A percentile compares a stretch with the other conserved stretches of the same genome.
phyloP scores from a whole-genome alignment of 2,113 vertebrate species.

The Morone chrysops region DNA sequence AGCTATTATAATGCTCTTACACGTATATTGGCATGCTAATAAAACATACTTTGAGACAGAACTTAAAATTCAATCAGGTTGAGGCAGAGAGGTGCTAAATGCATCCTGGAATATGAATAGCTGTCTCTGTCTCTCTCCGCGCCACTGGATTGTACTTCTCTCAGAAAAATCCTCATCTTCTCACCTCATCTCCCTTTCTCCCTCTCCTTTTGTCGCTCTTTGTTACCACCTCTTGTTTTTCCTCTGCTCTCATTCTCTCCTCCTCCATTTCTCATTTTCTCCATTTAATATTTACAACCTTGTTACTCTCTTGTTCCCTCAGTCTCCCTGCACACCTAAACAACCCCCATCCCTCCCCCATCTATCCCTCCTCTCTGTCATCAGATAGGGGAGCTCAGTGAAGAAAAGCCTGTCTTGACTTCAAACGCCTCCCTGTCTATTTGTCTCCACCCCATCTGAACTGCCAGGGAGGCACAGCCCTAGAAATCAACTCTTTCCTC shows the following conservation, averaged over 20 bases:
- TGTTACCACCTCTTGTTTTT: conserved; percentile 46
- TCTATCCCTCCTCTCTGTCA: conserved; percentile 55
- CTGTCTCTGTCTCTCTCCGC: conserved; percentile 13
- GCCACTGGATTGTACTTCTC: conserved; percentile 4
- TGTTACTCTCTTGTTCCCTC: conserved; percentile 47
- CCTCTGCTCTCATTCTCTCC: conserved; percentile 11
- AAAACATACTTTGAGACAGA: conserved; percentile 61
- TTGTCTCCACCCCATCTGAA: conserved; percentile 68
- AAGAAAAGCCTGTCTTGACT: conserved; percentile 77
- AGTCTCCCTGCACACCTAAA: conserved; percentile 34
- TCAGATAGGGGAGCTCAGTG: conserved; percentile 70
- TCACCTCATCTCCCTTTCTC: conserved; percentile 37
- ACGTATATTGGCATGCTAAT: conserved; percentile 52
- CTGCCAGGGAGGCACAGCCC: conserved; percentile 59
- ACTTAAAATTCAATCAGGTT: conserved; percentile 70
- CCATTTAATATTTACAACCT: conserved; percentile 73
- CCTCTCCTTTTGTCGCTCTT: conserved; percentile 13
- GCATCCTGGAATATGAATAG: conserved; percentile 43
- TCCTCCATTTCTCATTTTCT: conserved; percentile 57
- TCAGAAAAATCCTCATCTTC: conserved; percentile 41
- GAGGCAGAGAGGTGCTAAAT: conserved; percentile 46
- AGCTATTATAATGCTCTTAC: conserved; percentile 55
- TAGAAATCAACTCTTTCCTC: conserved; percentile 55
- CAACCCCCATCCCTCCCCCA: conserved; percentile 34
- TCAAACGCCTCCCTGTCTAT: conserved; percentile 79